These are phyloP conservation scores for Isaurus tuberculatus DNA, from an alignment of 92 coral and sea anemone species.

Conservation along the genomic window DNA sequence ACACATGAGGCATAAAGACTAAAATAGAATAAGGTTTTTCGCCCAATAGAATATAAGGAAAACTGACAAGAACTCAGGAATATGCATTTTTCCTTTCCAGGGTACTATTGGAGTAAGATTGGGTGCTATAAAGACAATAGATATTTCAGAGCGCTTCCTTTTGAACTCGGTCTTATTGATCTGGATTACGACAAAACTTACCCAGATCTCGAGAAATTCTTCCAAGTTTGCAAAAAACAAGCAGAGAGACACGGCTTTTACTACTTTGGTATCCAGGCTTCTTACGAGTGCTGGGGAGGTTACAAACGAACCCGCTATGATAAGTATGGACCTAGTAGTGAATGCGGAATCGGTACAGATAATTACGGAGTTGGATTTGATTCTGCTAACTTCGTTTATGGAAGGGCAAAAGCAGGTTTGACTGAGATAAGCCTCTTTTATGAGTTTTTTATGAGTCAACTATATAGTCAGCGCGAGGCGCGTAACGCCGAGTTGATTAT, in stretches of 20 bases:
- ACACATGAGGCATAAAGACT: too few relatives aligned
- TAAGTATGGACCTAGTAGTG: constrained; percentile 7
- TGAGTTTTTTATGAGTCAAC: too few relatives aligned
- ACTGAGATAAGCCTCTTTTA: too few relatives aligned
- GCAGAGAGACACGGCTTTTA: constrained; percentile 3
- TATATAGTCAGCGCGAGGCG: too few relatives aligned
- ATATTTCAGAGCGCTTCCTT: constrained; percentile 23
- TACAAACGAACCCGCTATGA: constrained; percentile 1
- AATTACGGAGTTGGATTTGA: constrained; percentile 22
- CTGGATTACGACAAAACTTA: constrained; percentile 4
- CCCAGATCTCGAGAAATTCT: constrained; percentile 13
- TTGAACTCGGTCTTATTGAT: background rate
- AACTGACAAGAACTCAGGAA: too few relatives aligned
- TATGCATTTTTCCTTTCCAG: background rate
- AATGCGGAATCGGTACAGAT: background rate
- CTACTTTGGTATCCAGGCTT: constrained; percentile 21
- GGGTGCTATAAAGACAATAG: constrained; percentile 18
- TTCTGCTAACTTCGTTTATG: constrained; percentile 17
- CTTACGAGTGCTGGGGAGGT: constrained; percentile 22
- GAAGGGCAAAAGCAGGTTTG: constrained; percentile 7
- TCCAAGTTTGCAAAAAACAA: background rate
- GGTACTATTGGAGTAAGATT: background rate
- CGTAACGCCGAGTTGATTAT: too few relatives aligned
- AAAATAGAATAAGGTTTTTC: too few relatives aligned
- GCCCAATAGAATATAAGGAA: too few relatives aligned